phyloP scores from a whole-genome alignment of 1,140 invertebrate genomes.

The Calosoma granatense region DNA sequence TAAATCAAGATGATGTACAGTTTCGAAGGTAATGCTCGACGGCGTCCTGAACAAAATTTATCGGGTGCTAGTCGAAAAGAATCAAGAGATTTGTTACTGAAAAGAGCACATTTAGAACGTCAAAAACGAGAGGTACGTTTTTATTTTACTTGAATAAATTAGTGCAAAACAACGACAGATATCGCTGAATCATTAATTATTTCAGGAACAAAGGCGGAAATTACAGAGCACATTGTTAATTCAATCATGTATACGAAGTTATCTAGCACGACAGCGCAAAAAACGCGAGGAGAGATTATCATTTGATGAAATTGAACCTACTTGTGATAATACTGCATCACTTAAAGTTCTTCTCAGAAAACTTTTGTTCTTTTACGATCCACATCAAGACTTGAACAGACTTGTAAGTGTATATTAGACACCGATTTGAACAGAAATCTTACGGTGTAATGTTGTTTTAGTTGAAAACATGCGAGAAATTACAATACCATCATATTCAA shows the following conservation, averaged over 20 bases:
- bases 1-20: slow-evolving; percentile 50
- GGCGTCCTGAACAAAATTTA: slow-evolving; percentile 81
- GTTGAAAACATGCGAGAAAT: slow-evolving; percentile 47
- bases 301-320: slow-evolving; percentile 51
- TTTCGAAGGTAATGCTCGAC: slow-evolving; percentile 86
- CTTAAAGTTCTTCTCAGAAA: slow-evolving; percentile 46
- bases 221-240: slow-evolving; percentile 61
- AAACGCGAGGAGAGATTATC: slow-evolving; percentile 52
- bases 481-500: slow-evolving; percentile 47
- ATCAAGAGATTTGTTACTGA: slow-evolving; percentile 64
- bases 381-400: slow-evolving; percentile 53
- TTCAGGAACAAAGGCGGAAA: slow-evolving; percentile 54
- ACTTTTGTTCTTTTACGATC: slow-evolving; percentile 69
- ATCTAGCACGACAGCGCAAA: slow-evolving; percentile 51
- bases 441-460: slow-evolving; percentile 23
- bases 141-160: slow-evolving; percentile 9
- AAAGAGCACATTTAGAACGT: slow-evolving; percentile 71
- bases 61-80: slow-evolving; percentile 73
- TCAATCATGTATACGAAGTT: slow-evolving; percentile 71
- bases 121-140: slow-evolving; percentile 67
- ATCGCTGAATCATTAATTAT: slow-evolving; percentile 15
- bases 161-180: too few species aligned
- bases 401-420: slow-evolving; percentile 48
- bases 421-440: slow-evolving; percentile 7
- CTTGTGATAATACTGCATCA: slow-evolving; percentile 39